Percentiles rank a stretch among this genome's conserved stretches.
phyloP scores from a whole-genome alignment of 2,888 invertebrate species.

The Pomacea canaliculata region DNA sequence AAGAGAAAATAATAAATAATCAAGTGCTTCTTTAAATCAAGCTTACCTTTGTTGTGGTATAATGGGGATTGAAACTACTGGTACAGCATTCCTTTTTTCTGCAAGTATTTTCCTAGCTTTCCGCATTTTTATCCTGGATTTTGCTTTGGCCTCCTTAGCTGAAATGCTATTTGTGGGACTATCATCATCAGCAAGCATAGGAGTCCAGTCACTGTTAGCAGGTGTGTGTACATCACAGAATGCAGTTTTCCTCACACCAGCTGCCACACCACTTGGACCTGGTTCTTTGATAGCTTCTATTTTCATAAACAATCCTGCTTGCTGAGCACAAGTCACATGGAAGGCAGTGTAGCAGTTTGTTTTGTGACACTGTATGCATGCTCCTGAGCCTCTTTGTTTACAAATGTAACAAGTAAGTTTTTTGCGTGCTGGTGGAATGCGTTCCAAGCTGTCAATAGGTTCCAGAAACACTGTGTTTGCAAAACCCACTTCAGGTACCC shows the following conservation, averaged over 20 bases:
- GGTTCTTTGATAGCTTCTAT: slow-evolving; percentile 88
- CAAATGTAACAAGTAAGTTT: slow-evolving; percentile 97
- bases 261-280: slow-evolving; percentile 48
- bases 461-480: slow-evolving; percentile 97
- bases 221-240: slow-evolving; percentile 96
- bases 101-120: slow-evolving; percentile 88
- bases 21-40: no score
- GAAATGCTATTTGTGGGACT: slow-evolving; percentile 46
- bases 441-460: slow-evolving; percentile 96
- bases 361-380: slow-evolving; percentile 98
- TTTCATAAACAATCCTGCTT: slow-evolving; percentile 82
- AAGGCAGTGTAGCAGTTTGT: slow-evolving; percentile 97
- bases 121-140: slow-evolving; percentile 82
- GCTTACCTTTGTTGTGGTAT: slow-evolving; percentile 74
- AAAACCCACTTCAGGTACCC: slow-evolving; percentile 97
- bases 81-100: slow-evolving; percentile 89
- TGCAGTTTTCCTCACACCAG: slow-evolving; percentile 87
- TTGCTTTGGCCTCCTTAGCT: slow-evolving; percentile 64
- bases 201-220: slow-evolving; percentile 69
- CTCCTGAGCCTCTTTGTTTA: slow-evolving; percentile 80
- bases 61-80: slow-evolving; percentile 93
- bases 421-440: slow-evolving; percentile 95
- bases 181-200: slow-evolving; percentile 61
- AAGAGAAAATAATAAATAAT: no score
- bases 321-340: slow-evolving; percentile 99